phyloP scores from a whole-genome alignment of 2,888 invertebrate species.

The Clusia tigrina region DNA sequence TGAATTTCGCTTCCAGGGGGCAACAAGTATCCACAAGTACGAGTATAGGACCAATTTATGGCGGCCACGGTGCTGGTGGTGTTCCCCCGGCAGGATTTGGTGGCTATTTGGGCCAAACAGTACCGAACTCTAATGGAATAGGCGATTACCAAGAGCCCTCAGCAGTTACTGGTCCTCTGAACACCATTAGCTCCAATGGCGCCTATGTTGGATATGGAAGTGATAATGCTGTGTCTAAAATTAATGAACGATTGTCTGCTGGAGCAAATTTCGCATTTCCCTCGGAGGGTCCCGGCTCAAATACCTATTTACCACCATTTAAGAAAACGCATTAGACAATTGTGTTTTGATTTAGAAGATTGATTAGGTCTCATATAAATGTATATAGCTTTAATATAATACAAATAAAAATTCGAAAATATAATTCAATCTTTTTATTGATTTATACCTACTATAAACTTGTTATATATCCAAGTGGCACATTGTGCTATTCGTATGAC shows the following conservation, averaged over 20 bases:
- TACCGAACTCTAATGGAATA: background rate
- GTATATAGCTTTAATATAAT: constrained; percentile 35
- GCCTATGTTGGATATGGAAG: background rate
- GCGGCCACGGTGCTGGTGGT: background rate
- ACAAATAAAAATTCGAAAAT: too few species aligned
- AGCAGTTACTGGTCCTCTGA: background rate
- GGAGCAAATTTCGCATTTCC: constrained; percentile 44
- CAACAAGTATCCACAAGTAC: background rate
- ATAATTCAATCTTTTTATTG: too few species aligned
- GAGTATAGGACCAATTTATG: constrained; percentile 18
- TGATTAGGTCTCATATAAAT: background rate
- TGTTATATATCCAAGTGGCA: too few species aligned
- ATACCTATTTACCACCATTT: constrained; percentile 33
- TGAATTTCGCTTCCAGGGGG: constrained; percentile 5
- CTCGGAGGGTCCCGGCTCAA: constrained; percentile 23
- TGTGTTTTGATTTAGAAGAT: constrained; percentile 2
- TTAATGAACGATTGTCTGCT: constrained; percentile 39
- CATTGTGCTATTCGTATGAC: too few species aligned
- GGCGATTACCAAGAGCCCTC: background rate
- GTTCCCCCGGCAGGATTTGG: background rate
- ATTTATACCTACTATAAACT: too few species aligned
- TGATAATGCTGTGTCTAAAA: constrained; percentile 37
- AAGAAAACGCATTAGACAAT: constrained; percentile 32
- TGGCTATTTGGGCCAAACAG: background rate
- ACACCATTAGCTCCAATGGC: background rate